Evolutionary conservation across 2,888 invertebrate species (phyloP), one percentile per base, ranked within the genome.

Genomic region (Cacoxenus indagator): DNA sequence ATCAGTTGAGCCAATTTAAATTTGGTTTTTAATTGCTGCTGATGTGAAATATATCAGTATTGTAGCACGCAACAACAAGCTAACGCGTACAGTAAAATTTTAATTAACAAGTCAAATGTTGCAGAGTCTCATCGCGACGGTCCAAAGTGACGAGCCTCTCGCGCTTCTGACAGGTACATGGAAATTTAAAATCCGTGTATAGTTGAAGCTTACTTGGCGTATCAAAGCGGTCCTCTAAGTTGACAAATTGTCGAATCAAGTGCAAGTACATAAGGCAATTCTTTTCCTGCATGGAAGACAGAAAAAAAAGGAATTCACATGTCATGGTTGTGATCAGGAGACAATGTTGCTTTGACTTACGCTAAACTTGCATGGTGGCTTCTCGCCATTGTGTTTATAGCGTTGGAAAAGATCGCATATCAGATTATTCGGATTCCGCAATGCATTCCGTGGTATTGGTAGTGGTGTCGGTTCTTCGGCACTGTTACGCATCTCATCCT

Each of bases 401-500:
- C 76, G 75, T 19, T 73, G 76, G 64, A 87, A 87, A 0, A 87
- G 69, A 8, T 78, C 62, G 2, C 76, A 75, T 19, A 87, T 74
- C 59, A 86, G 76, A 14, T 78, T 73, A 68, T 85, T 82, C 0
- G 87, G 87, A 55, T 14, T 55, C 17, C 27, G 43, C 65, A 14
- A 19, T 46, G 65, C 57, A 68, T 84, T 84, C 74, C 64, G 57
- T 2, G 83, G 78, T 59, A 87, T 86, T 4, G 85, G 81, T 76
- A 82, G 85, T 0, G 71, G 70, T 0, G 87, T 85, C 6, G 84
- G 77, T 2, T 14, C 19, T 22, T 73, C 68, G 0, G 71, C 81
- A 27, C 84, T 78, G 65, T 86, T 71, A 0, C 87, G 77, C 26
- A 74, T 73, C 6, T 85, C 84, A 65, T 88, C 88, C 64, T 83